These are phyloP conservation scores for Planiliza haematocheilus DNA, from an alignment of 2,113 vertebrate genomes.

Conservation along the genomic window DNA sequence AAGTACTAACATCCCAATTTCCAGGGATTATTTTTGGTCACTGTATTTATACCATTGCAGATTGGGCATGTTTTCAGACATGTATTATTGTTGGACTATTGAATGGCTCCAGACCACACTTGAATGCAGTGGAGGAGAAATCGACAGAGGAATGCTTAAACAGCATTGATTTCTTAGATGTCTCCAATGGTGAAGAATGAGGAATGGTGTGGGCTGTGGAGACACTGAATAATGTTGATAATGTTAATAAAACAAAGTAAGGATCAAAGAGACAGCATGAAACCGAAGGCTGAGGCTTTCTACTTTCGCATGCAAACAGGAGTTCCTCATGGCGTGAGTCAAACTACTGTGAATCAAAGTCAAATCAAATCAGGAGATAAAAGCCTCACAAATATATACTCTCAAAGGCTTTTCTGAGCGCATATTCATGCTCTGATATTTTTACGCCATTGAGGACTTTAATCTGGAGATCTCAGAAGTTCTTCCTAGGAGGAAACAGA, in stretches of 20 bases:
- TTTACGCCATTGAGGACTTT: constrained; percentile 58
- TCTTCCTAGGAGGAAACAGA: constrained; percentile 68
- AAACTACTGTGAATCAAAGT: constrained; percentile 61
- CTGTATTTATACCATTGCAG: constrained; percentile 65
- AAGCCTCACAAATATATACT: constrained; percentile 11
- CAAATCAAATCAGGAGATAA: constrained; percentile 58
- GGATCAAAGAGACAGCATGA: constrained; percentile 56
- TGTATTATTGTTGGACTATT: constrained; percentile 30
- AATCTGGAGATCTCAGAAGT: constrained; percentile 63
- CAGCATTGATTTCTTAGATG: constrained; percentile 3
- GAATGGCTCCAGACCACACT: constrained; percentile 26
- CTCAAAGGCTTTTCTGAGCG: constrained; percentile 58
- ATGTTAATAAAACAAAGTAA: constrained; percentile 31
- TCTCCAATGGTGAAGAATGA: constrained; percentile 8
- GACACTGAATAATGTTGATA: background rate
- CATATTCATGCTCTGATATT: constrained; percentile 61
- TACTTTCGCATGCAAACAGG: constrained; percentile 39
- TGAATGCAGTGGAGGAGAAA: background rate
- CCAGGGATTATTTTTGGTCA: constrained; percentile 73
- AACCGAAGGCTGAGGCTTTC: constrained; percentile 30
- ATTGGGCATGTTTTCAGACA: constrained; percentile 33
- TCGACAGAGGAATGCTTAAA: background rate
- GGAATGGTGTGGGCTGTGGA: constrained; percentile 13
- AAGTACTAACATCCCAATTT: constrained; percentile 70
- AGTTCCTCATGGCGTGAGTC: constrained; percentile 51